Evolutionary conservation across 2,797 vertebrate species (phyloP).

Genomic region (Morelia viridis): DNA sequence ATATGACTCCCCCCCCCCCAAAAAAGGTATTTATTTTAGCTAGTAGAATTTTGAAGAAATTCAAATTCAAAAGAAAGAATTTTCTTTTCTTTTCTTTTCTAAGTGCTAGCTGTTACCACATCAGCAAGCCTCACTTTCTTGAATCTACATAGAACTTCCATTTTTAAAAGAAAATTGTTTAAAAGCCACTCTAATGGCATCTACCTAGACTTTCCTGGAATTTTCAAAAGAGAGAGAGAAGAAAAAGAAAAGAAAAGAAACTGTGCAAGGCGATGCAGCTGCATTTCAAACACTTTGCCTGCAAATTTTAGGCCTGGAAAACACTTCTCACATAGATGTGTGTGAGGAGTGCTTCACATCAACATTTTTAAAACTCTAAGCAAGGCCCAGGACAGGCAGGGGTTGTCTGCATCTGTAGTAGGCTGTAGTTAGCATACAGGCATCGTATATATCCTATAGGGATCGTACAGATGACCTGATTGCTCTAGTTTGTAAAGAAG

Average conservation of each 20-base stretch:
- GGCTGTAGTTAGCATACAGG: not conserved
- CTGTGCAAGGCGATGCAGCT: not conserved
- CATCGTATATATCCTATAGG: not conserved
- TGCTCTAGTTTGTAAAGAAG: not conserved
- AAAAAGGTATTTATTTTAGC: constrained; percentile 3
- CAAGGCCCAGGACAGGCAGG: not conserved
- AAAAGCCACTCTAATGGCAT: not conserved
- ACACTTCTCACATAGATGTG: not conserved
- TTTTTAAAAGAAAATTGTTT: not conserved
- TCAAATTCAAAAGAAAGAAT: too few species aligned
- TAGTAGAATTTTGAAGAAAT: not conserved
- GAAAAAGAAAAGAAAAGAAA: not conserved
- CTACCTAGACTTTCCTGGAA: not conserved
- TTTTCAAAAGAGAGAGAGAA: not conserved
- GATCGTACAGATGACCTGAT: not conserved
- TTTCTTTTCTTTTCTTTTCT: too few species aligned
- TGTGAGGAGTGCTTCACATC: not conserved
- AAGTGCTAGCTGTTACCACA: not conserved
- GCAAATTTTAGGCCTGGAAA: not conserved
- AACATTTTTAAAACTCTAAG: not conserved
- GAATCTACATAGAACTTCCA: not conserved
- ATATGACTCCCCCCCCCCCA: not conserved
- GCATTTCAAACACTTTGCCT: not conserved
- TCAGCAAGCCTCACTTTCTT: not conserved
- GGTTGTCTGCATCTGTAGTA: not conserved